Evolutionary conservation across 2,888 invertebrate genomes (phyloP), one percentile per base, ranked within the genome.

Genomic region (Aspidiotus rigidus): DNA sequence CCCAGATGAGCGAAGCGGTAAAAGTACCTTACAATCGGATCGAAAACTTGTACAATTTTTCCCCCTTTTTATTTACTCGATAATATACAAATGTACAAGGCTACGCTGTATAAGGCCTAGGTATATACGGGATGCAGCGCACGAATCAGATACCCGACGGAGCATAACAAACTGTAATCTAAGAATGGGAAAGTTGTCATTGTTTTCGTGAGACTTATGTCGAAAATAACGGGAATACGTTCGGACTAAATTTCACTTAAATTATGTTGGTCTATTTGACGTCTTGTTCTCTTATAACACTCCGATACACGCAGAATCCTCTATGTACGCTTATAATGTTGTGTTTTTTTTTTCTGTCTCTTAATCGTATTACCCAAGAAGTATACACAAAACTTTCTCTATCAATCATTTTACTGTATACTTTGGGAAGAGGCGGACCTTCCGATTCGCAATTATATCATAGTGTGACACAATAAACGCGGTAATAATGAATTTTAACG

Each of bases 101-200:
- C 28, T 28, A 28, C 28, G 28, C 28, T 28, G 28, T 28, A 28
- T 28, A 28, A 28, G 28, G 28, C 28, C 28, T 28, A 28, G 28
- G 28, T 28, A 28, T 28, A 28, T 28, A 28, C 28, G 28, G 28
- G 28, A 28, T 28, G 28, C 28, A 28, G 28, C 28, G 28, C 28
- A 67, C 67, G 67, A 59, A 67, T 67, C 60, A 60, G 67, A 59
- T 59, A 67, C 60, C 67, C 67, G 60, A 67, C 67, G 41, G 67
- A 67, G 67, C 67, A 67, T 67, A 67, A 67, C 67, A 67, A 67
- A 67, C 67, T 42, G 67, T 67, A 67, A 67, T 67, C 67, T 67
- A 57, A 59, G 17, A 59, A 67, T 60, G 67, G 67, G 67, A 67
- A 67, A 67, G 67, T 67, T 67, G 60, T 67, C 67, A 67, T 67